phyloP scores from a whole-genome alignment of 2,113 vertebrate genomes.

The Corvus cornix region DNA sequence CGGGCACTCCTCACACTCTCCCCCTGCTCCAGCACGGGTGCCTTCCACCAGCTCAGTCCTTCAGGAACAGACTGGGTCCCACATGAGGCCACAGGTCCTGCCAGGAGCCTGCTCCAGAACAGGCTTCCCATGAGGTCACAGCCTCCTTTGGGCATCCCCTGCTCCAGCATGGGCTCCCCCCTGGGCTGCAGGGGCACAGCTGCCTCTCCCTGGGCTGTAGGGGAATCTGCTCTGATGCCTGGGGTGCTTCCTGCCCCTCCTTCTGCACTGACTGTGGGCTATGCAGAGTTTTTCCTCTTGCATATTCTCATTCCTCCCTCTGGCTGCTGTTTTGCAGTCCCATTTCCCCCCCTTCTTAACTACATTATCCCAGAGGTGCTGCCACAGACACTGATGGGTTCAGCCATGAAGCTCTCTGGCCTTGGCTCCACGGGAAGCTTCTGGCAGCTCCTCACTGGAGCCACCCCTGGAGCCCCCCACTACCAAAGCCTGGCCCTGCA shows the following conservation, averaged over 20 bases:
- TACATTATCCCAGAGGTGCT: background rate
- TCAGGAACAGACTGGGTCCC: background rate
- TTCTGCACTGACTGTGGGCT: background rate
- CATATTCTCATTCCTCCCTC: too few species aligned
- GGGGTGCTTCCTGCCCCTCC: background rate
- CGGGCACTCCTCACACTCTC: background rate
- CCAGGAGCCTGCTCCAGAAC: background rate
- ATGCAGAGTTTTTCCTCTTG: background rate
- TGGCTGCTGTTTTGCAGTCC: too few species aligned
- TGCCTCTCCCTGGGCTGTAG: background rate
- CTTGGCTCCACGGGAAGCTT: background rate
- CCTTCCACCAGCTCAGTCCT: background rate
- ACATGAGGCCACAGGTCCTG: background rate
- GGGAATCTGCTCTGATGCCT: background rate
- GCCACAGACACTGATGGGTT: background rate
- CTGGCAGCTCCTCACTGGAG: background rate
- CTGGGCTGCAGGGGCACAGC: background rate
- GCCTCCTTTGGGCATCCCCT: background rate
- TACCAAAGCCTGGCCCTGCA: background rate
- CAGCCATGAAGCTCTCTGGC: background rate
- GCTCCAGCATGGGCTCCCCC: background rate
- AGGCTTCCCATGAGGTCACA: background rate
- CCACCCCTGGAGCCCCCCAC: background rate
- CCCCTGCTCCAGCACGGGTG: background rate
- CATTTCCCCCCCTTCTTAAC: background rate